Evolutionary conservation across 1,140 invertebrate species (phyloP).

Genomic region (Pseudobourletiella spinata): DNA sequence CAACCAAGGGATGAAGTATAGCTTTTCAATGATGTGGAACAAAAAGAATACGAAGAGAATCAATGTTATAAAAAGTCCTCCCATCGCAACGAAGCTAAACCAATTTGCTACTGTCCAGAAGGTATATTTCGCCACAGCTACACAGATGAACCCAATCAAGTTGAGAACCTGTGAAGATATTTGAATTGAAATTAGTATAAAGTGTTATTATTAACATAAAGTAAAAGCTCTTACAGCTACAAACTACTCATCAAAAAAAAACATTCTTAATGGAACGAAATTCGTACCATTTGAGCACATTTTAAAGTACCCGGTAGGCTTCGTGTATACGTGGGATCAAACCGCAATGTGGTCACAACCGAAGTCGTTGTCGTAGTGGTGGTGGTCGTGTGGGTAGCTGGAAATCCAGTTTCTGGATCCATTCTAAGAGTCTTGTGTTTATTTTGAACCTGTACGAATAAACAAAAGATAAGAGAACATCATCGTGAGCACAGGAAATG

Average conservation of each 20-base stretch:
- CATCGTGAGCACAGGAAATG: too few species aligned
- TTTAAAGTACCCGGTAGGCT: constrained; percentile 68
- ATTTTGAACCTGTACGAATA: too few species aligned
- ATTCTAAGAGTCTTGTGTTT: too few species aligned
- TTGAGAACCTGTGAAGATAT: constrained; percentile 55
- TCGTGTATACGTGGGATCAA: constrained; percentile 59
- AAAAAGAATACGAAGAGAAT: constrained; percentile 70
- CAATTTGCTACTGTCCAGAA: constrained; percentile 50
- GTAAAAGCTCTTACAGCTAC: too few species aligned
- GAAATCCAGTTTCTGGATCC: constrained; percentile 48
- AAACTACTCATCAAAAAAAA: too few species aligned
- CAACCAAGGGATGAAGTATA: constrained; percentile 76
- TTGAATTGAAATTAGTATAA: too few species aligned
- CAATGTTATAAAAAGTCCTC: constrained; percentile 74
- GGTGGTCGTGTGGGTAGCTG: constrained; percentile 55
- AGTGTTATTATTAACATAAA: too few species aligned
- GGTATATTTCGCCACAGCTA: constrained; percentile 51
- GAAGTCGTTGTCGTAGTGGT: constrained; percentile 59
- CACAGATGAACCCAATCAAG: constrained; percentile 74
- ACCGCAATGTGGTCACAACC: constrained; percentile 58
- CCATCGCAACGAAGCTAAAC: constrained; percentile 74
- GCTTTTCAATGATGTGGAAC: constrained; percentile 75
- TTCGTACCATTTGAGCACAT: constrained; percentile 62
- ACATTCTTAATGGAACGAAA: too few species aligned
- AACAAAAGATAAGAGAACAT: too few species aligned